These are phyloP conservation scores for Oreochromis grahami DNA, from an alignment of 2,797 vertebrate genomes.

Conservation along the genomic window DNA sequence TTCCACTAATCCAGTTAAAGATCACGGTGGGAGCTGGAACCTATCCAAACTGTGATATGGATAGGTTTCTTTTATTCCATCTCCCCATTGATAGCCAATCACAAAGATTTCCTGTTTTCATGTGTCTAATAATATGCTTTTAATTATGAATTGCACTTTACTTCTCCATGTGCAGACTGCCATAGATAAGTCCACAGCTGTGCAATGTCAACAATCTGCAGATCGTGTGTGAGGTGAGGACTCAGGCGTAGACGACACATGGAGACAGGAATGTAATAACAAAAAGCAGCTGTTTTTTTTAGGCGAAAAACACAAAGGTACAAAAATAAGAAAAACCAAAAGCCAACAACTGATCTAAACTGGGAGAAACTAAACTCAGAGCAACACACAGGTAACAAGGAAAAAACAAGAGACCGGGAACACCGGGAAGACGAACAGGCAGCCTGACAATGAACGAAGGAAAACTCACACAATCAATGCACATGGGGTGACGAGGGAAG, in stretches of 20 bases:
- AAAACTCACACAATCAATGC: background rate
- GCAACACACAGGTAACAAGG: background rate
- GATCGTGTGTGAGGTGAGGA: background rate
- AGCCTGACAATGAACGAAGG: background rate
- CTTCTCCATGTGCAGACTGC: background rate
- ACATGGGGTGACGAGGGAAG: background rate
- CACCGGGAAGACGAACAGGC: background rate
- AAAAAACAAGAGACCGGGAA: rapidly evolving
- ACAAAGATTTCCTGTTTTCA: background rate
- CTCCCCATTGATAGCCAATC: background rate
- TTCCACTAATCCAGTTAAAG: background rate
- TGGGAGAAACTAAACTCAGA: background rate
- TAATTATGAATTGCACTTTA: background rate
- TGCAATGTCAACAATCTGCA: background rate
- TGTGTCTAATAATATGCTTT: background rate
- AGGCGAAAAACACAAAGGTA: background rate
- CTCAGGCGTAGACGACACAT: background rate
- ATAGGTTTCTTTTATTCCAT: background rate
- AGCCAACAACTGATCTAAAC: background rate
- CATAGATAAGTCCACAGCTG: background rate
- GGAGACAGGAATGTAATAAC: background rate
- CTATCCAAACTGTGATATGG: background rate
- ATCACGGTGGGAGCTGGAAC: background rate
- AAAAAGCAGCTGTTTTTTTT: background rate
- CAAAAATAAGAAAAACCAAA: background rate